Evolutionary conservation across 2,113 vertebrate species (phyloP).

Genomic region (Fukomys damarensis): DNA sequence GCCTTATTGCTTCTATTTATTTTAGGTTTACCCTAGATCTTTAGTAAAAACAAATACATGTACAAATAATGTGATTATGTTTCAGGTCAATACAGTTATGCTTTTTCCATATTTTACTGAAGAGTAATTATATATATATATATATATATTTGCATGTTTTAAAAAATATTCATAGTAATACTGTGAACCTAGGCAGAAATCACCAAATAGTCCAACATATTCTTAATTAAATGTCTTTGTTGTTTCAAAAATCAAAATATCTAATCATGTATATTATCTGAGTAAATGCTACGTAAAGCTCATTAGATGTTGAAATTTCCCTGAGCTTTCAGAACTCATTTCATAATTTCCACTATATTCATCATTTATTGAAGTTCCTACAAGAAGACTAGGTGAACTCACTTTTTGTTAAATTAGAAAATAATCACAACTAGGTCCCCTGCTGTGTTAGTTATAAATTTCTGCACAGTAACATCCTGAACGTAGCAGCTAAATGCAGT

Average conservation of each 20-base stretch:
- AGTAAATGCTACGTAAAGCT: not conserved
- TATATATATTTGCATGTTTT: not conserved
- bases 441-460: not conserved
- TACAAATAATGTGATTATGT: not conserved
- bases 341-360: not conserved
- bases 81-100: not conserved
- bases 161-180: not conserved
- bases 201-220: not conserved
- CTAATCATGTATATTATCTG: not conserved
- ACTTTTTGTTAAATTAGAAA: not conserved
- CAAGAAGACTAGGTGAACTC: not conserved
- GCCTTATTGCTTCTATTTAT: not conserved
- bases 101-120: not conserved
- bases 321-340: not conserved
- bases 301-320: not conserved
- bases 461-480: not conserved
- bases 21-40: not conserved
- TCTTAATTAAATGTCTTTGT: not conserved
- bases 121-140: not conserved
- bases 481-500: not conserved
- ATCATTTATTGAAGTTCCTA: not conserved
- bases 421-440: not conserved
- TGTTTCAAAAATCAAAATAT: slow-evolving; percentile 3
- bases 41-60: not conserved
- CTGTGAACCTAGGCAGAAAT: not conserved